phyloP scores from a whole-genome alignment of 2,797 vertebrate species.

The Xenops minutus region DNA sequence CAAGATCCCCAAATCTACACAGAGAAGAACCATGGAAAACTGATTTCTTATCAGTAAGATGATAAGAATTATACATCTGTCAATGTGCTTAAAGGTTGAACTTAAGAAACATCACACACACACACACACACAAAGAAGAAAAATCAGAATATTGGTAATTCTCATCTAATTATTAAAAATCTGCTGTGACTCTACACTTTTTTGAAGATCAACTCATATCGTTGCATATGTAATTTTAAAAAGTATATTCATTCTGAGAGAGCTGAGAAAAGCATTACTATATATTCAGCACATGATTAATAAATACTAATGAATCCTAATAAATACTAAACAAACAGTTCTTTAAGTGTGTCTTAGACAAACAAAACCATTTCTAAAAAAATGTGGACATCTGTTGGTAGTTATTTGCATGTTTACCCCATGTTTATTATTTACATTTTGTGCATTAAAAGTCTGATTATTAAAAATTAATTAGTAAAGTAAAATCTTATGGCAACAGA shows the following conservation, averaged over 20 bases:
- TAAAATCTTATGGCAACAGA: background rate
- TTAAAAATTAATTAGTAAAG: background rate
- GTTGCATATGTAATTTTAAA: background rate
- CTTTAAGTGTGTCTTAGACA: background rate
- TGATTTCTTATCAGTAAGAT: background rate
- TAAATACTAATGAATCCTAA: background rate
- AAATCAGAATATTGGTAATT: background rate
- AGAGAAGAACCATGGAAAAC: background rate
- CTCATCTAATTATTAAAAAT: background rate
- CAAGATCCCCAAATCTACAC: background rate
- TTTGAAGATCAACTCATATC: background rate
- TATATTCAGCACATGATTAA: background rate
- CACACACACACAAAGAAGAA: background rate
- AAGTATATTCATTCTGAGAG: background rate
- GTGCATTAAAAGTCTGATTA: background rate
- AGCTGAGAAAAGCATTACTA: accelerated
- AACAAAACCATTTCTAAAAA: background rate
- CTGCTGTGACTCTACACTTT: accelerated
- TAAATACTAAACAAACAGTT: background rate
- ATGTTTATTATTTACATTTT: background rate
- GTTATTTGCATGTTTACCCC: background rate
- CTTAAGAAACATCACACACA: background rate
- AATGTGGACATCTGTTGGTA: background rate
- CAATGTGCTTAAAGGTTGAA: background rate
- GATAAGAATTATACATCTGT: background rate